Conservation (phyloP, 2,888 invertebrate genomes). For the Acronicta aceris region DNA sequence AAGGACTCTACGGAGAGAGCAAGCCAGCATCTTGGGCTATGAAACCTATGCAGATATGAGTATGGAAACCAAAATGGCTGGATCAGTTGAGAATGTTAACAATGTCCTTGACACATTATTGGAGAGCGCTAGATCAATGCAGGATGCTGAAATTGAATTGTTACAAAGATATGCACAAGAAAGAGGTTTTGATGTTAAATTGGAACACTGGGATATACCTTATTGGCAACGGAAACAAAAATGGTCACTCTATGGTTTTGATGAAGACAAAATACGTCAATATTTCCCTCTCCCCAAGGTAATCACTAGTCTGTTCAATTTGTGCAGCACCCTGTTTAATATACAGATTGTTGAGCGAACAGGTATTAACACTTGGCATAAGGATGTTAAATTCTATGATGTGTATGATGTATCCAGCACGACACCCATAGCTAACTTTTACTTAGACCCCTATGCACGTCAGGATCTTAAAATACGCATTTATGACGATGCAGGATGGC, state of each 20-base stretch:
- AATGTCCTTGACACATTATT: conserved; percentile 91
- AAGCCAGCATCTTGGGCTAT: conserved; percentile 94
- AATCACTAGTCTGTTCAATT: conserved; percentile 93
- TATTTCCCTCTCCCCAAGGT: conserved; percentile 96
- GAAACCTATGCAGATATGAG: conserved; percentile 95
- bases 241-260: conserved; percentile 90
- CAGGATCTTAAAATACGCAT: conserved; percentile 90
- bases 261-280: conserved; percentile 92
- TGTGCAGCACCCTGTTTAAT: conserved; percentile 94
- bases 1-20: conserved; percentile 90
- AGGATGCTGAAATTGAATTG: conserved; percentile 92
- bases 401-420: conserved; percentile 92
- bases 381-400: conserved; percentile 95
- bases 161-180: conserved; percentile 93
- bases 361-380: conserved; percentile 94
- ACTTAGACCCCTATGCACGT: conserved; percentile 94
- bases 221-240: conserved; percentile 96
- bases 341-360: conserved; percentile 92
- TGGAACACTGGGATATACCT: conserved; percentile 95
- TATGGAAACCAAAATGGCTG: conserved; percentile 98
- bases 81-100: conserved; percentile 92
- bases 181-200: conserved; percentile 91
- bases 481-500: conserved; percentile 92
- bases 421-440: conserved; percentile 94
- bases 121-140: conserved; percentile 92